phyloP scores from a whole-genome alignment of 2,113 vertebrate genomes.

The Dinomys branickii region DNA sequence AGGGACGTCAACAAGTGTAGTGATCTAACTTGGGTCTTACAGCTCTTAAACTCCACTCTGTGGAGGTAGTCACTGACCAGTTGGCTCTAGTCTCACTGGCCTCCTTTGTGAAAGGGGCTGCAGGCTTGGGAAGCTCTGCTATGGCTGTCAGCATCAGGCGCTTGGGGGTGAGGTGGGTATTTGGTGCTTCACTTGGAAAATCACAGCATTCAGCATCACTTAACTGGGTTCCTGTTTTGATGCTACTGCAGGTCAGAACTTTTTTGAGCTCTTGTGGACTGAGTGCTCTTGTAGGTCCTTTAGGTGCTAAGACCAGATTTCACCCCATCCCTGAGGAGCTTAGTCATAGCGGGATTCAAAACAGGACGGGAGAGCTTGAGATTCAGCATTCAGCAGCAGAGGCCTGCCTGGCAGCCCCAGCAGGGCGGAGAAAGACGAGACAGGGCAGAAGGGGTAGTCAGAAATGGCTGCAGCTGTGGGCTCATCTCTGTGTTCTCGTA shows the following conservation, averaged over 20 bases:
- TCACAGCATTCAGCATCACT: not conserved
- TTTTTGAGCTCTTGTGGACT: not conserved
- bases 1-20: not conserved
- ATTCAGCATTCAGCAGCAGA: not conserved
- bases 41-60: not conserved
- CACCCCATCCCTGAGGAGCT: not conserved
- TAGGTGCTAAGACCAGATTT: not conserved
- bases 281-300: not conserved
- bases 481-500: not conserved
- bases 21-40: not conserved
- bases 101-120: not conserved
- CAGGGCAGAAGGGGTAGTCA: not conserved
- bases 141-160: not conserved
- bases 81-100: not conserved
- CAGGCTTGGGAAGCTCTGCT: not conserved
- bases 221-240: not conserved
- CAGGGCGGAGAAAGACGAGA: not conserved
- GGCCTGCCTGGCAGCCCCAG: not conserved
- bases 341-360: conserved; percentile 27
- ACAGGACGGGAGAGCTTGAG: not conserved
- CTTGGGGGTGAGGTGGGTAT: not conserved
- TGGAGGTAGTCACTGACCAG: not conserved
- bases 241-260: conserved; percentile 28
- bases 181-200: conserved; percentile 30
- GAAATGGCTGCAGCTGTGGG: not conserved